Evolutionary conservation across 2,113 vertebrate species (phyloP), one percentile per base, ranked within the genome.

Genomic region (Bambusicola thoracicus): DNA sequence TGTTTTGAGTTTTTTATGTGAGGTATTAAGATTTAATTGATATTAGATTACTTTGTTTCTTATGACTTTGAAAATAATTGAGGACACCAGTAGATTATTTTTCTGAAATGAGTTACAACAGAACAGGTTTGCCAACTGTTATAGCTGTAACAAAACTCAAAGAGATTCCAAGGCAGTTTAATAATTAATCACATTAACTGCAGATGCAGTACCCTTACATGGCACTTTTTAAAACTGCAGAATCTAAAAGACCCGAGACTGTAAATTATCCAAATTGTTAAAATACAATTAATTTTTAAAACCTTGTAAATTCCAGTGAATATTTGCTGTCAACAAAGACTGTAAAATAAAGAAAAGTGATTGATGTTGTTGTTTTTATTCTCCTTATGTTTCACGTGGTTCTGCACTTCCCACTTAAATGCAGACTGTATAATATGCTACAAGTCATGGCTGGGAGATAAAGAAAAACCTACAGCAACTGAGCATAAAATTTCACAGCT

Each of bases 121-220:
- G 48, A 81, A 48, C 13, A 81, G 34, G 29, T 38, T 56, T 90
- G 63, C 55, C 80, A 81, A 51, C 29, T 30, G 19, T 63, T 63
- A 56, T 59, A 78, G 38, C 7, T 78, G 46, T 41, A 65, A 41
- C 29, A 78, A 36, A 40, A 24, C 20, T 86, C 49, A 77, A 9
- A 74, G 29, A 22, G 25, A 90, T 70, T 75, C n/a, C 48, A 92
- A 68, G 48, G 83, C 30, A 78, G 51, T 81, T 92, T 81, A 94
- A 53, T 81, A 96, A 90, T 90, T 78, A 85, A 78, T 81, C 56
- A 75, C 46, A 58, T 51, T 68, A 86, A 58, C 58, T 70, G 51
- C 65, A 89, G 81, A 55, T 67, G 65, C 24, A 81, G 81, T 78
- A 72, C 3, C 19, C 34, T 88, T n/a, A 48, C 40, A 67, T 86